Percentiles rank a stretch among this genome's conserved stretches.
Evolutionary conservation across 92 coral and sea anemone genomes (phyloP).

Genomic region (Parazoanthus swiftii): DNA sequence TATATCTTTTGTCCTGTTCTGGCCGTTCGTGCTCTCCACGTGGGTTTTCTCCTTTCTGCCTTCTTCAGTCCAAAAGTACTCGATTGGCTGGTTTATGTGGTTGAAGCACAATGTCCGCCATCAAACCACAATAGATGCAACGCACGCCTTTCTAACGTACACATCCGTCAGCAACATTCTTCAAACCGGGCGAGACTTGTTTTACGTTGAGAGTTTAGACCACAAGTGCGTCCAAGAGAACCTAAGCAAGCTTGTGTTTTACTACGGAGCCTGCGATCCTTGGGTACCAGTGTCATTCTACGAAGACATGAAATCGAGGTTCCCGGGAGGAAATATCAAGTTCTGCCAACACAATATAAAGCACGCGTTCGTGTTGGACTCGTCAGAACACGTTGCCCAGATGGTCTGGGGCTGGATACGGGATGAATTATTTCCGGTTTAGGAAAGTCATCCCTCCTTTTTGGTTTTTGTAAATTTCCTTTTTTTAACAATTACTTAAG

Average conservation of each 20-base stretch:
- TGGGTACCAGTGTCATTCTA: conserved; percentile 89
- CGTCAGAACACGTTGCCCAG: conserved; percentile 82
- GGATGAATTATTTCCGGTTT: conserved; percentile 48
- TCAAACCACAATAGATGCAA: conserved; percentile 69
- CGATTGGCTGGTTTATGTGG: conserved; percentile 91
- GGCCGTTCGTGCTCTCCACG: conserved; percentile 87
- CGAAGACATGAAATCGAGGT: conserved; percentile 82
- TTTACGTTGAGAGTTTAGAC: conserved; percentile 68
- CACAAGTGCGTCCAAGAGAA: conserved; percentile 64
- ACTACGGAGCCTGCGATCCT: conserved; percentile 91
- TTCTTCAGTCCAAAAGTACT: conserved; percentile 67
- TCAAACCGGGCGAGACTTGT: conserved; percentile 78
- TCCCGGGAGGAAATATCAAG: conserved; percentile 81
- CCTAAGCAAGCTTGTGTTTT: conserved; percentile 89
- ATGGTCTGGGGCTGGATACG: conserved; percentile 91
- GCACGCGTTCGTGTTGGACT: conserved; percentile 92
- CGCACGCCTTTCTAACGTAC: conserved; percentile 68
- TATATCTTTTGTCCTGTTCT: conserved; percentile 77
- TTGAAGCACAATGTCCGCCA: conserved; percentile 66
- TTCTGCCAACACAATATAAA: conserved; percentile 75
- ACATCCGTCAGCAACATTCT: conserved; percentile 77
- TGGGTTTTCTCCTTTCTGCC: conserved; percentile 82
- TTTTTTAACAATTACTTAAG: too few relatives aligned
- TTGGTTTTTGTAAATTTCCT: background rate
- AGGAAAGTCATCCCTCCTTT: background rate